These are phyloP conservation scores for Pristionchus maxplancki DNA, from an alignment of 2,888 invertebrate species.

Conservation along the genomic window DNA sequence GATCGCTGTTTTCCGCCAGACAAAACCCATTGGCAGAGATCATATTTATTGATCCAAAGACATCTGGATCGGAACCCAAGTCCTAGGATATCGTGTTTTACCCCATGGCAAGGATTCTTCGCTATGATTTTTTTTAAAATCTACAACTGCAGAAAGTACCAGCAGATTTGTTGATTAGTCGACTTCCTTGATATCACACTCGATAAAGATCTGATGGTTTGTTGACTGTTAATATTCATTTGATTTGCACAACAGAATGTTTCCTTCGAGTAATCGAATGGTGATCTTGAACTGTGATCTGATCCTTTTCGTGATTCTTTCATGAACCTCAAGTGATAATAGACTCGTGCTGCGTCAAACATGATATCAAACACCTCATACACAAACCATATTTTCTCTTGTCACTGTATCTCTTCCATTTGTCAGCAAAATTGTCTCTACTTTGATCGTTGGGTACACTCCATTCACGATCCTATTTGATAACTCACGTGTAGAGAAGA, in stretches of 20 bases:
- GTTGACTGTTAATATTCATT: too few species aligned
- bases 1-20: neutral
- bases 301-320: neutral
- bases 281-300: too few species aligned
- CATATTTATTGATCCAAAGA: neutral
- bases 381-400: neutral
- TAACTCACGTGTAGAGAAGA: neutral
- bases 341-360: neutral
- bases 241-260: too few species aligned
- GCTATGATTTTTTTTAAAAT: too few species aligned
- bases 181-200: too few species aligned
- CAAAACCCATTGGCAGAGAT: neutral
- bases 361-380: neutral
- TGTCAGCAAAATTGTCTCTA: slow-evolving; percentile 35
- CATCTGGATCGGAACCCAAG: neutral
- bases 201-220: too few species aligned
- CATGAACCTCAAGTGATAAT: neutral
- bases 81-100: neutral
- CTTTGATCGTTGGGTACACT: neutral
- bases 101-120: neutral
- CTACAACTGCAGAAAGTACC: too few species aligned
- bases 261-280: too few species aligned
- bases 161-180: too few species aligned
- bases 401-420: neutral
- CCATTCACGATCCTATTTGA: neutral